Evolutionary conservation across 2,888 invertebrate species (phyloP).

Genomic region (Orchestes rusci): DNA sequence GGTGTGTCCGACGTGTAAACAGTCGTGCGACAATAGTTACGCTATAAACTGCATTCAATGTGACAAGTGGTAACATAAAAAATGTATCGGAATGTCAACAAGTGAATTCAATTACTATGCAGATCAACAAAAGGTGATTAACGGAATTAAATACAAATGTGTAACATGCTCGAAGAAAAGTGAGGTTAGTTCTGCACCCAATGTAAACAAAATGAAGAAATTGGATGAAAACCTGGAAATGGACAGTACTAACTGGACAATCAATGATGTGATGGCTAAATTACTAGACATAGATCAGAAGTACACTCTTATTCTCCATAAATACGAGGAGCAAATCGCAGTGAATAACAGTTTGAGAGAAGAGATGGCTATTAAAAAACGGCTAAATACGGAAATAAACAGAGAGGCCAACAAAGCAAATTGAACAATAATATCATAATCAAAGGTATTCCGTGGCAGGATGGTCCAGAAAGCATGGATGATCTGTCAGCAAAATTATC

Average conservation of each 20-base stretch:
- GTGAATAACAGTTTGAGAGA: not conserved
- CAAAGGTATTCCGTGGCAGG: not conserved
- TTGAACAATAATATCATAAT: not conserved
- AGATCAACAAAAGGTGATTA: no score
- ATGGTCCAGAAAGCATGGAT: not conserved
- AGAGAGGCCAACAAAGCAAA: not conserved
- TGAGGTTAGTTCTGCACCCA: not conserved
- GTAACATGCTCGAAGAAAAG: not conserved
- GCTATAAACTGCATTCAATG: no score
- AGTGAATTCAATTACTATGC: no score
- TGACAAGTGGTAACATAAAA: no score
- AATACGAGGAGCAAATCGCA: no score
- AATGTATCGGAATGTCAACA: no score
- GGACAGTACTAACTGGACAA: not conserved
- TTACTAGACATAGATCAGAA: not conserved
- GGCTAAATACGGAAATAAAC: not conserved
- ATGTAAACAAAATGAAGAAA: not conserved
- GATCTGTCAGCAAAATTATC: no score
- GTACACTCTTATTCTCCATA: not conserved
- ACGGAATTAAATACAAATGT: not conserved
- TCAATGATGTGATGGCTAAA: not conserved
- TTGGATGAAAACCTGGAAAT: not conserved
- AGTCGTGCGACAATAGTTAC: no score
- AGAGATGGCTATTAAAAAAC: not conserved
- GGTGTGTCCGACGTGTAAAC: no score